Evolutionary conservation across 2,113 vertebrate species (phyloP), one percentile per base, ranked within the genome.

Genomic region (Sinocyclocheilus rhinocerous): DNA sequence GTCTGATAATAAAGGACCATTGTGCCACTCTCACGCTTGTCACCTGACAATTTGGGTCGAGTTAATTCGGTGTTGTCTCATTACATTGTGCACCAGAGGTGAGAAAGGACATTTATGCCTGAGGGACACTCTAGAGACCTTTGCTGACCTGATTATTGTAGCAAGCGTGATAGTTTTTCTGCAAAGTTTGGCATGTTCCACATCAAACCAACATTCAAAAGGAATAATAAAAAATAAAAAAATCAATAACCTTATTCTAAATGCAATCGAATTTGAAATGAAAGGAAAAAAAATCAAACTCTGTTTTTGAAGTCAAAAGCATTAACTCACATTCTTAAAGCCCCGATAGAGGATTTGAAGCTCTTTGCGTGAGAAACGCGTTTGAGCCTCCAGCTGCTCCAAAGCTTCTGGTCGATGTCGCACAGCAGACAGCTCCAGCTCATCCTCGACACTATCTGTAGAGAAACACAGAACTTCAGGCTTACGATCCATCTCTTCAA

Each of bases 341-440:
- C 98, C 98, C 76, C 98, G 95, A 91, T 99, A 99, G 3, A 99
- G 95, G 90, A 99, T 98, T 94, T 99, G 98, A 15, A 99, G 97
- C 93, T 99, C 98, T 93, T 99, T 99, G 91, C 98, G 97, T 84
- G 97, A 97, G 93, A 99, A 99, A 83, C 96, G 97, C 45, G 97
- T 99, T 95, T 98, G 97, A 76, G 97, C 96, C 92, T 99, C 98
- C 87, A 99, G 95, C 80, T 97, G 95, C 84, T 99, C 97, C 85
- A 99, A 95, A 79, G 95, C 96, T 93, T 99, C 98, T 0, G 98
- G 98, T 89, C 97, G 97, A 92, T 99, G 97, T 87, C 98, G 97
- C 86, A 97, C 97, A 0, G 97, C 95, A 33, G 98, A 97, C 90
- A 97, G 96, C 92, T 99, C 98, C 90, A 99, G 95, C 91, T 99